phyloP scores from a whole-genome alignment of 2,888 invertebrate genomes.

The Philopedon plagiatum region DNA sequence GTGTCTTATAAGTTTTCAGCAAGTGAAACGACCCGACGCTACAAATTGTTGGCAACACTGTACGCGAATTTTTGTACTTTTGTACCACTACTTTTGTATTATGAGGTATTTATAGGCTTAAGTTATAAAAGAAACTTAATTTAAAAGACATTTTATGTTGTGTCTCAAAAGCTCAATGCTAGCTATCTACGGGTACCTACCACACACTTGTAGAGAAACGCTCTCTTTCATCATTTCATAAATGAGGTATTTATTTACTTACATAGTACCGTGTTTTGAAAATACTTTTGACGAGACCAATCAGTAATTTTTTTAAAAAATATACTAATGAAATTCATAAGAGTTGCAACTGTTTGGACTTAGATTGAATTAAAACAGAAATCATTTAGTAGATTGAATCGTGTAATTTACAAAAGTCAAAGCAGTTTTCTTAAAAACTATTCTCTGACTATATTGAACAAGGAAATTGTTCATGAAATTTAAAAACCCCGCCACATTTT shows the following conservation, averaged over 20 bases:
- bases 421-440: too few species aligned
- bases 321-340: too few species aligned
- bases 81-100: slow-evolving; percentile 52
- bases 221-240: slow-evolving; percentile 42
- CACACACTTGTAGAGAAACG: slow-evolving; percentile 44
- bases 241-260: slow-evolving; percentile 57
- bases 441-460: too few species aligned
- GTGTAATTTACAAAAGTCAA: too few species aligned
- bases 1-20: slow-evolving; percentile 60
- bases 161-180: slow-evolving; percentile 51
- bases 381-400: too few species aligned
- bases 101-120: slow-evolving; percentile 59
- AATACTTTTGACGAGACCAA: slow-evolving; percentile 39
- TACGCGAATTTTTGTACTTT: slow-evolving; percentile 56
- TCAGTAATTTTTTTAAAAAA: too few species aligned
- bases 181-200: slow-evolving; percentile 50
- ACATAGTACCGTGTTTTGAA: slow-evolving; percentile 42
- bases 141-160: slow-evolving; percentile 46
- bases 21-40: slow-evolving; percentile 53
- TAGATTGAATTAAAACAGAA: too few species aligned
- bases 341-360: too few species aligned
- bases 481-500: too few species aligned
- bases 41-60: slow-evolving; percentile 55
- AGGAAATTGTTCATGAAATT: too few species aligned
- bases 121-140: slow-evolving; percentile 39